Percentiles rank a stretch among this genome's conserved stretches.
Conservation (phyloP, 2,888 invertebrate species). For the Drepanosiphum platanoidis region DNA sequence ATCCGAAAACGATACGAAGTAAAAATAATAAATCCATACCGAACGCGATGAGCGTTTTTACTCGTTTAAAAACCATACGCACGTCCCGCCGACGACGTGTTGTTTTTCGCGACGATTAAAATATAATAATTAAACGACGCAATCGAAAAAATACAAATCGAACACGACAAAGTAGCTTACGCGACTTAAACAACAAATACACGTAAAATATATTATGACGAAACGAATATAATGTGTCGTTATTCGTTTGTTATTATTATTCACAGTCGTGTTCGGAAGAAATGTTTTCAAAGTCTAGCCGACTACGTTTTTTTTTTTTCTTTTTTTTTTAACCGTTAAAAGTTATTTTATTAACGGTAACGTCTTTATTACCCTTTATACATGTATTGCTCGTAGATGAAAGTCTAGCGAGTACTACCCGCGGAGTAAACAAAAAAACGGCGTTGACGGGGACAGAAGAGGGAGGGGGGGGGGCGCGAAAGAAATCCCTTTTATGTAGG, state of each 20-base stretch:
- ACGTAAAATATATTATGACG: no score
- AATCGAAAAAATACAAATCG: no score
- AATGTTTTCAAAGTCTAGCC: not conserved
- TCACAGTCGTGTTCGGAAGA: not conserved
- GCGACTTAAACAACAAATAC: no score
- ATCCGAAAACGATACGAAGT: no score
- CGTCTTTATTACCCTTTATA: not conserved
- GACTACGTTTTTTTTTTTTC: not conserved
- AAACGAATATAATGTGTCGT: no score
- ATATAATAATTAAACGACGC: no score
- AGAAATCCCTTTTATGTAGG: not conserved
- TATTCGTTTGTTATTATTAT: no score
- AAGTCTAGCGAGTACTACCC: not conserved
- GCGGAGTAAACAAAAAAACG: constrained; percentile 10
- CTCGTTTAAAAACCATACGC: no score
- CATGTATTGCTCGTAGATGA: not conserved
- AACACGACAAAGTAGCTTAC: no score
- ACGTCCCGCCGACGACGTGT: no score
- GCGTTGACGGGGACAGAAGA: not conserved
- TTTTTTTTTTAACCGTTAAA: not conserved
- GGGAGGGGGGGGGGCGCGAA: not conserved
- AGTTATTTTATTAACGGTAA: not conserved
- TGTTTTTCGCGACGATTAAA: no score
- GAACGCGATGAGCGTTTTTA: no score
- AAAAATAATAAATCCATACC: not conserved